Percentiles rank a stretch among this genome's conserved stretches.
Evolutionary conservation across 2,797 vertebrate species (phyloP).

Genomic region (Scarus forsteni): DNA sequence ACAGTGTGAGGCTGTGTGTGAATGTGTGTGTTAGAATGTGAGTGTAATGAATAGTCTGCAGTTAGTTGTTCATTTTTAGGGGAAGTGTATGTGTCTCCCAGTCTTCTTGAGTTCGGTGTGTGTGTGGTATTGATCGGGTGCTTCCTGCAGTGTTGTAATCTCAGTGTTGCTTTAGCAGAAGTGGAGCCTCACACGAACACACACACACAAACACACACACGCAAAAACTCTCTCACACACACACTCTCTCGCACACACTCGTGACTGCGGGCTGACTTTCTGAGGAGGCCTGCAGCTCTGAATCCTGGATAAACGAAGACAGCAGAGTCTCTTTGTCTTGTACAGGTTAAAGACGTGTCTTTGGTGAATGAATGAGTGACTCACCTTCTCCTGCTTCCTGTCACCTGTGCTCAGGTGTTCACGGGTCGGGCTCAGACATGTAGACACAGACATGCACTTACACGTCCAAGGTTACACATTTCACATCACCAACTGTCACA

Average conservation of each 20-base stretch:
- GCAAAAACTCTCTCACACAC: constrained; percentile 9
- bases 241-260: constrained; percentile 9
- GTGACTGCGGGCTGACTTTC: constrained; percentile 27
- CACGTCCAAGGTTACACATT: constrained; percentile 32
- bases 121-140: constrained; percentile 27
- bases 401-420: constrained; percentile 53
- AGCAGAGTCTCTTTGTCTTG: no score
- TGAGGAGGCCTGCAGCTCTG: not conserved
- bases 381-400: constrained; percentile 51
- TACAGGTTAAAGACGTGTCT: not conserved
- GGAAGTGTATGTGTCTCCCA: constrained; percentile 51
- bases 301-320: no score
- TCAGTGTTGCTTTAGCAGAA: constrained; percentile 52
- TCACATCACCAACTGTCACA: constrained; percentile 44
- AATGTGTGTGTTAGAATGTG: not conserved
- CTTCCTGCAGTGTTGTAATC: constrained; percentile 66
- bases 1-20: not conserved
- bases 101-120: constrained; percentile 10
- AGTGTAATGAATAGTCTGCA: constrained; percentile 27
- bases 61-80: constrained; percentile 30
- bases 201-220: constrained; percentile 5
- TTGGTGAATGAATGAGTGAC: constrained; percentile 24
- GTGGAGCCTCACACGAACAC: not conserved
- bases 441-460: constrained; percentile 35
- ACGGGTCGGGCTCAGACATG: constrained; percentile 48